Evolutionary conservation across 2,113 vertebrate genomes (phyloP).

Genomic region (Callipepla squamata): DNA sequence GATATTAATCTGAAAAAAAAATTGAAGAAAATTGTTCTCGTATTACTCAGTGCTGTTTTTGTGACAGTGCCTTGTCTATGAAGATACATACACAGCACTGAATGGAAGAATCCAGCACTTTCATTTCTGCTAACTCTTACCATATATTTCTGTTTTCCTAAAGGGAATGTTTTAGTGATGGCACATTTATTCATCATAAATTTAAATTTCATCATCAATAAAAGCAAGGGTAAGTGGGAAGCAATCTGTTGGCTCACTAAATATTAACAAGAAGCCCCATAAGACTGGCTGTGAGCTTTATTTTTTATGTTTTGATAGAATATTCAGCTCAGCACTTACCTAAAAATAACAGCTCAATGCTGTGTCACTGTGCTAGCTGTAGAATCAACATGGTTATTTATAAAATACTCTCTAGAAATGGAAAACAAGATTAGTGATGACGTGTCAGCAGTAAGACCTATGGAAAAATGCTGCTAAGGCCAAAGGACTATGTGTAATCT

Average conservation of each 20-base stretch:
- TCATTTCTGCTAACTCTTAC: background rate
- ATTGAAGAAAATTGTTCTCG: background rate
- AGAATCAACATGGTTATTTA: slow-evolving; percentile 72
- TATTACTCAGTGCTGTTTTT: background rate
- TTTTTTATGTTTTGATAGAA: slow-evolving; percentile 35
- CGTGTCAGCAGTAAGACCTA: slow-evolving; percentile 41
- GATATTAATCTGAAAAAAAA: slow-evolving; percentile 27
- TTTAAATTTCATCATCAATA: background rate
- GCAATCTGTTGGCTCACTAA: background rate
- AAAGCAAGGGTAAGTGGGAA: background rate
- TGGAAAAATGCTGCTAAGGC: slow-evolving; percentile 54
- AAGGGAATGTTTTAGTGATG: background rate
- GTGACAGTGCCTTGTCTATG: background rate
- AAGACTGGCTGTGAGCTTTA: background rate
- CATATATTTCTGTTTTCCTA: background rate
- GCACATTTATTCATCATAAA: background rate
- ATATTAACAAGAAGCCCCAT: slow-evolving; percentile 25
- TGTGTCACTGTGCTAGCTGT: slow-evolving; percentile 61
- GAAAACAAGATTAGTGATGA: slow-evolving; percentile 74
- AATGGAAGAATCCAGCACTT: slow-evolving; percentile 1
- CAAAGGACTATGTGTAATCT: slow-evolving; percentile 62
- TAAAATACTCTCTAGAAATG: slow-evolving; percentile 68
- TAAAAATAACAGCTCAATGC: slow-evolving; percentile 40
- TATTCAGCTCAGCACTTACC: slow-evolving; percentile 51
- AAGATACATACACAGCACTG: background rate